Conservation (phyloP, 2,113 vertebrate genomes). For the Marmota flaviventris region DNA sequence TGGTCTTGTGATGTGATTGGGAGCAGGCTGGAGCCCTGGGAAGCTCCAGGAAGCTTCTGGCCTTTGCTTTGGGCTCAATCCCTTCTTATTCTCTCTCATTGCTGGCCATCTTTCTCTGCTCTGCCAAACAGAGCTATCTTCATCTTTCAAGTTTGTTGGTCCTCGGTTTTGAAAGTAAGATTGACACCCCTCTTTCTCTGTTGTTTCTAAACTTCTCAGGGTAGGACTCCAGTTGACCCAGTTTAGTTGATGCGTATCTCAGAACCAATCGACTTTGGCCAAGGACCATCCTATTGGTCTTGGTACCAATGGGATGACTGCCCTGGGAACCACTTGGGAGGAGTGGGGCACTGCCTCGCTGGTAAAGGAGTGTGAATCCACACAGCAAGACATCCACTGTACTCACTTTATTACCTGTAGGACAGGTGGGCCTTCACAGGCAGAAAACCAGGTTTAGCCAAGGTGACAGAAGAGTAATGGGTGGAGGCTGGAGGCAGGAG, state of each 20-base stretch:
- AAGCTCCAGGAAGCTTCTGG: not conserved
- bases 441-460: not conserved
- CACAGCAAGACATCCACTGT: not conserved
- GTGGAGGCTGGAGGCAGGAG: not conserved
- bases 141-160: not conserved
- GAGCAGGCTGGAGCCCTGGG: not conserved
- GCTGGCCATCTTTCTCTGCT: not conserved
- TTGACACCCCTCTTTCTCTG: not conserved
- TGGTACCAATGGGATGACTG: not conserved
- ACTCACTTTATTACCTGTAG: not conserved
- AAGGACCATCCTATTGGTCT: too few species aligned
- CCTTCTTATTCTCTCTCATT: not conserved
- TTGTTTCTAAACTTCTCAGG: not conserved
- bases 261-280: not conserved
- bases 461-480: not conserved
- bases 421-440: not conserved
- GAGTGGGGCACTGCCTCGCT: too few species aligned
- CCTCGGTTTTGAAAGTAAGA: constrained; percentile 22
- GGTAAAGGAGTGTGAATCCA: not conserved
- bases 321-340: not conserved
- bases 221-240: not conserved
- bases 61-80: not conserved
- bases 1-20: not conserved
- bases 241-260: not conserved
- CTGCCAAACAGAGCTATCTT: not conserved